Evolutionary conservation across 2,888 invertebrate genomes (phyloP), one percentile per base, ranked within the genome.

Genomic region (Hemistola chrysoprasaria): DNA sequence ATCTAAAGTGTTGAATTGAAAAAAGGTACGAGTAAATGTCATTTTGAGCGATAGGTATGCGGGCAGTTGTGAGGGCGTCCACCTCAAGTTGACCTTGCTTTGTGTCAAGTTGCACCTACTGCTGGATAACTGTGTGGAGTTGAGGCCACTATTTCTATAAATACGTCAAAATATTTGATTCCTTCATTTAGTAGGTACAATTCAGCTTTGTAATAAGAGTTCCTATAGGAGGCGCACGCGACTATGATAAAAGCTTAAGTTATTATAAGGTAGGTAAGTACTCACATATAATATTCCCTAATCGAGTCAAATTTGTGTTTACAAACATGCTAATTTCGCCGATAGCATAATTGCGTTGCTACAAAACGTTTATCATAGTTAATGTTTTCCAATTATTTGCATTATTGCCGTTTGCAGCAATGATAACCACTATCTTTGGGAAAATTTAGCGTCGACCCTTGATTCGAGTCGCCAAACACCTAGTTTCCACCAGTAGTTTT

Each of bases 1-100:
- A n/a, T n/a, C n/a, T n/a, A n/a, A n/a, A 16, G 16, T 16, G 61
- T 61, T 62, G 52, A 58, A 24, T 26, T 20, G 7, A 66, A 71
- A 73, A 67, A 65, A 68, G 63, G 62, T n/a, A n/a, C n/a, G n/a
- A n/a, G 64, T 71, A 70, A 71, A 75, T 75, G 67, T 71, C 72
- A 69, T 75, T 78, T 71, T 65, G 65, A 76, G 71, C 71, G 69
- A n/a, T n/a, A n/a, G n/a, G 60, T 68, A 58, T 57, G 65, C 61
- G 55, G 67, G 57, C 60, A 67, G 65, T 70, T 63, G 65, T 56
- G 68, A 76, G 84, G 82, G 67, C 82, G 69, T 81, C 80, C 62
- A 84, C 81, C 83, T 76, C 75, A 60, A 50, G 64, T 65, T 79
- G 80, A 73, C 84, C 83, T 86, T 86, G 85, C 77, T 71, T 75